These are phyloP conservation scores for Pangasius larnaudii DNA, from an alignment of 2,797 vertebrate genomes.

Conservation along the genomic window DNA sequence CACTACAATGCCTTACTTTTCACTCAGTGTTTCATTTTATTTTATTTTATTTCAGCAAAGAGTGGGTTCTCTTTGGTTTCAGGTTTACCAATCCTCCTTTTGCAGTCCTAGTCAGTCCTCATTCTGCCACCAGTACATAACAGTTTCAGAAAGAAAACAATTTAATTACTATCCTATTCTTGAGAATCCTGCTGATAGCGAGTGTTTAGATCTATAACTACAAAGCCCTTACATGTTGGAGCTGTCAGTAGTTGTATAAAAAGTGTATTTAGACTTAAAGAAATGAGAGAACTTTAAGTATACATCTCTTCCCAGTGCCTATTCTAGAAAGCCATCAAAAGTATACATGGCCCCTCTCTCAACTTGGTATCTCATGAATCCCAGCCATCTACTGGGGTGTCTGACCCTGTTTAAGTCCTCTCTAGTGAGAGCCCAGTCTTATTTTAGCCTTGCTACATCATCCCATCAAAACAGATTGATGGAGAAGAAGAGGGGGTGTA, in stretches of 20 bases:
- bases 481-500: constrained; percentile 12
- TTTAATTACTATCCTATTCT: neutral
- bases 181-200: neutral
- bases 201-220: neutral
- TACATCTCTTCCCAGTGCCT: neutral
- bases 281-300: neutral
- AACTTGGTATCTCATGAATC: constrained; percentile 41
- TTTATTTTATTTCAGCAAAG: neutral
- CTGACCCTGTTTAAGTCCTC: constrained; percentile 37
- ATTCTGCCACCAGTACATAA: neutral
- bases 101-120: neutral
- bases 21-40: neutral
- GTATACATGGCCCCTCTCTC: constrained; percentile 25
- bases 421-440: constrained; percentile 38
- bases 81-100: neutral
- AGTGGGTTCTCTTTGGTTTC: neutral
- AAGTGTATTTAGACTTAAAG: neutral
- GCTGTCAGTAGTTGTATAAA: neutral
- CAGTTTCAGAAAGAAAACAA: neutral
- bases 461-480: constrained; percentile 48
- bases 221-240: neutral
- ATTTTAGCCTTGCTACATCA: constrained; percentile 53
- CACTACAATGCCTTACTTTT: neutral
- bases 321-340: constrained; percentile 17
- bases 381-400: constrained; percentile 35